Conservation (phyloP, 2,888 invertebrate genomes). For the Ommatoiulus sabulosus region DNA sequence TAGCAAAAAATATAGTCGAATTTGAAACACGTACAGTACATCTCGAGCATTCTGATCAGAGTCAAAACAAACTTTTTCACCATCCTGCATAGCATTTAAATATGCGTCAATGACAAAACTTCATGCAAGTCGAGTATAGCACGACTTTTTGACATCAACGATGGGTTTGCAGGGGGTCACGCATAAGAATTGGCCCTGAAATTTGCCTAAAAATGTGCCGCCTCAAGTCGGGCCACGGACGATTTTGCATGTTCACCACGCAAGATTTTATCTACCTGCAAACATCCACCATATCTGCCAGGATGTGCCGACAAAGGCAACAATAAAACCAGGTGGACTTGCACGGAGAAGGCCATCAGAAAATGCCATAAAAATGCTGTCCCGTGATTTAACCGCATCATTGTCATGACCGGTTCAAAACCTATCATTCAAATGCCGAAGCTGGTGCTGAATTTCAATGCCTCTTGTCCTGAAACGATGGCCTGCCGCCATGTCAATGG, state of each 20-base stretch:
- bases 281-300: not conserved
- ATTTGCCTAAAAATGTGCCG: constrained; percentile 27
- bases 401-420: constrained; percentile 19
- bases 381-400: constrained; percentile 36
- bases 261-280: not conserved
- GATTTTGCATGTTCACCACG: constrained; percentile 10
- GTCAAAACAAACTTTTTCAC: too few species aligned
- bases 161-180: not conserved
- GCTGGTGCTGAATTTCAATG: constrained; percentile 30
- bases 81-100: too few species aligned
- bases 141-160: not conserved
- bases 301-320: constrained; percentile 24
- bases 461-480: not conserved
- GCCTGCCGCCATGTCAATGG: not conserved
- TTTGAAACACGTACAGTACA: too few species aligned
- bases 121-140: too few species aligned
- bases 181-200: not conserved
- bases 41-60: too few species aligned
- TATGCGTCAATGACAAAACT: too few species aligned
- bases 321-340: constrained; percentile 24
- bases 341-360: not conserved
- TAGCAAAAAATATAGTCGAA: too few species aligned
- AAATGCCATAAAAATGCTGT: constrained; percentile 24
- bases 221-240: not conserved
- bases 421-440: not conserved